Evolutionary conservation across 2,797 vertebrate species (phyloP).

Genomic region (Sebastes diploproa): DNA sequence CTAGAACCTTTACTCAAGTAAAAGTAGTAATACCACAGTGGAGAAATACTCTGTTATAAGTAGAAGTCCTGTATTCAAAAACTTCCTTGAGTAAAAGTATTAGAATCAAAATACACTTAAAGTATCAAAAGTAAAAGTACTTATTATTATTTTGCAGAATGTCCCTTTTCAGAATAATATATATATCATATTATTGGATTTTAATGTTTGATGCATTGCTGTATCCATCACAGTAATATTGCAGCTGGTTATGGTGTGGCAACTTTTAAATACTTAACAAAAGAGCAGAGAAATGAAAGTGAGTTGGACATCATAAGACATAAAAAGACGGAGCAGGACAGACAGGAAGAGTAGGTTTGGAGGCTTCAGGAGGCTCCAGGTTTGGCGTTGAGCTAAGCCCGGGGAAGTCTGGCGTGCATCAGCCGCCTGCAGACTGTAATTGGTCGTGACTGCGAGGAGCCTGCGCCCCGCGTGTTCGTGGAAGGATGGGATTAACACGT

Average conservation of each 20-base stretch:
- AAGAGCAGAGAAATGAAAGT: not conserved
- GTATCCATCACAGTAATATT: too few species aligned
- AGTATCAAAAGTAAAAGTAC: too few species aligned
- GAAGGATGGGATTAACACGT: conserved; percentile 74
- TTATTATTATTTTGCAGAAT: too few species aligned
- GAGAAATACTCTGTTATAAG: too few species aligned
- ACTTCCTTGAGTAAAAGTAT: rapidly evolving
- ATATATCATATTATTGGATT: too few species aligned
- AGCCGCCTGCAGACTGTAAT: conserved; percentile 63
- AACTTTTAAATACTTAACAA: not conserved
- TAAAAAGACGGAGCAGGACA: conserved; percentile 14
- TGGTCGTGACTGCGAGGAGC: conserved; percentile 68
- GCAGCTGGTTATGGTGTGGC: too few species aligned
- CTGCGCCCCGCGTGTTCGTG: conserved; percentile 54
- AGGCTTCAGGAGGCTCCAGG: conserved; percentile 55
- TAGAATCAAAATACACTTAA: rapidly evolving
- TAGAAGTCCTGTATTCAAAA: too few species aligned
- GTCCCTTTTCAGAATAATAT: too few species aligned
- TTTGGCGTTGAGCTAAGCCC: conserved; percentile 55
- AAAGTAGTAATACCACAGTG: too few species aligned
- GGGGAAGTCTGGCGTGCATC: conserved; percentile 71
- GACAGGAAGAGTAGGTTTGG: conserved; percentile 29
- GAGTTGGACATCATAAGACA: not conserved
- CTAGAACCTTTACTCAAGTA: too few species aligned
- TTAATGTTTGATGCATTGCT: too few species aligned